These are phyloP conservation scores for Pseudococcus jackbeardsleyi DNA, from an alignment of 2,888 invertebrate genomes.

Conservation along the genomic window DNA sequence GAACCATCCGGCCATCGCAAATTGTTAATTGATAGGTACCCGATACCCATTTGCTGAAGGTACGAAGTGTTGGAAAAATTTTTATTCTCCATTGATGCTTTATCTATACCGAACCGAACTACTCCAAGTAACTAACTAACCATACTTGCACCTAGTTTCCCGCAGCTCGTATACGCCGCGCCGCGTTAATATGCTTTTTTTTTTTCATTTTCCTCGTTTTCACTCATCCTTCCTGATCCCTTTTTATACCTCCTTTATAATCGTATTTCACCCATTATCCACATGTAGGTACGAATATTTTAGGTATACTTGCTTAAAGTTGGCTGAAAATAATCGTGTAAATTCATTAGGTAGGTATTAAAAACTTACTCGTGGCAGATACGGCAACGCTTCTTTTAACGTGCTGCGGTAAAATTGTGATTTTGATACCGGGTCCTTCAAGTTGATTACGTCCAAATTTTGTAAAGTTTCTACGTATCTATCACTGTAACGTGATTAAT, in stretches of 20 bases:
- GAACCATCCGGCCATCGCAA: not conserved
- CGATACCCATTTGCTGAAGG: too few species aligned
- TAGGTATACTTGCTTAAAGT: not conserved
- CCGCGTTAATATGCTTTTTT: not conserved
- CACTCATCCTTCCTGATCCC: not conserved
- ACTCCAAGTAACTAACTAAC: too few species aligned
- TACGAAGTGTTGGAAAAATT: too few species aligned
- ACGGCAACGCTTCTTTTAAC: slow-evolving; percentile 87
- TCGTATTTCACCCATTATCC: not conserved
- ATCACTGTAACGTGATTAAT: slow-evolving; percentile 75
- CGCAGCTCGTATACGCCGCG: not conserved
- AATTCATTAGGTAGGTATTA: not conserved
- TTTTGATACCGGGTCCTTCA: slow-evolving; percentile 91
- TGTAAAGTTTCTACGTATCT: slow-evolving; percentile 92
- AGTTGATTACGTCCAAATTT: slow-evolving; percentile 90
- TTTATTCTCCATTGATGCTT: too few species aligned
- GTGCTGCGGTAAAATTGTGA: slow-evolving; percentile 90
- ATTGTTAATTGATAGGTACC: not conserved
- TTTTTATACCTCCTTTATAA: not conserved
- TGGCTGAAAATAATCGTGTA: slow-evolving; percentile 7
- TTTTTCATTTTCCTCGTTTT: not conserved
- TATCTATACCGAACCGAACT: too few species aligned
- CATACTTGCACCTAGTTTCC: too few species aligned
- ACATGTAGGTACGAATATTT: not conserved
- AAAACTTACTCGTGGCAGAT: slow-evolving; percentile 85